phyloP scores from a whole-genome alignment of 2,797 vertebrate genomes.

The Miichthys miiuy region DNA sequence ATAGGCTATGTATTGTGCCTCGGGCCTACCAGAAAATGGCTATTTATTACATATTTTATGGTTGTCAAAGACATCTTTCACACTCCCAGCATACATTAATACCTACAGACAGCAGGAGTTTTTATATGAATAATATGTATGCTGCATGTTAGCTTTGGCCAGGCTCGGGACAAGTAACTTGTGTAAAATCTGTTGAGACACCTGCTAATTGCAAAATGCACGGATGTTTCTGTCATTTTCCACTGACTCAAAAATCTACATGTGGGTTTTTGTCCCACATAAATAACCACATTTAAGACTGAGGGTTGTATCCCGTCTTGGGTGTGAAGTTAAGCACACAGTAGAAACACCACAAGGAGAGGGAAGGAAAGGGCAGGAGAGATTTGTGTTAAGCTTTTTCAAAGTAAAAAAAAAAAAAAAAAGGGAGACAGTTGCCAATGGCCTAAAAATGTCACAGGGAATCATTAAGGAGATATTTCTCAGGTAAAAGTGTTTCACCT shows the following conservation, averaged over 20 bases:
- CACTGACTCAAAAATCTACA: constrained; percentile 1
- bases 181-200: constrained; percentile 24
- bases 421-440: constrained; percentile 70
- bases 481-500: constrained; percentile 82
- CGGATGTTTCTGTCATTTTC: constrained; percentile 26
- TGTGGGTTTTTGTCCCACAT: constrained; percentile 8
- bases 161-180: not conserved
- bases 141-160: constrained; percentile 22
- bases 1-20: constrained; percentile 36
- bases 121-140: constrained; percentile 39
- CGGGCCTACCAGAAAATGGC: constrained; percentile 34
- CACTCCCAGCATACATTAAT: constrained; percentile 55
- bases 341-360: constrained; percentile 23
- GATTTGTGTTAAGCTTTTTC: constrained; percentile 38
- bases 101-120: constrained; percentile 36
- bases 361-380: constrained; percentile 12
- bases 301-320: constrained; percentile 20
- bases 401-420: constrained; percentile 6
- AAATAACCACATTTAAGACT: constrained; percentile 27
- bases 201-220: constrained; percentile 16
- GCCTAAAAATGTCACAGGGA: constrained; percentile 89
- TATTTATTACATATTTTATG: constrained; percentile 61
- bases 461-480: constrained; percentile 87
- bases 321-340: constrained; percentile 24
- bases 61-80: constrained; percentile 62